Evolutionary conservation across 1,140 invertebrate genomes (phyloP).

Genomic region (Daktulosphaira vitifoliae): DNA sequence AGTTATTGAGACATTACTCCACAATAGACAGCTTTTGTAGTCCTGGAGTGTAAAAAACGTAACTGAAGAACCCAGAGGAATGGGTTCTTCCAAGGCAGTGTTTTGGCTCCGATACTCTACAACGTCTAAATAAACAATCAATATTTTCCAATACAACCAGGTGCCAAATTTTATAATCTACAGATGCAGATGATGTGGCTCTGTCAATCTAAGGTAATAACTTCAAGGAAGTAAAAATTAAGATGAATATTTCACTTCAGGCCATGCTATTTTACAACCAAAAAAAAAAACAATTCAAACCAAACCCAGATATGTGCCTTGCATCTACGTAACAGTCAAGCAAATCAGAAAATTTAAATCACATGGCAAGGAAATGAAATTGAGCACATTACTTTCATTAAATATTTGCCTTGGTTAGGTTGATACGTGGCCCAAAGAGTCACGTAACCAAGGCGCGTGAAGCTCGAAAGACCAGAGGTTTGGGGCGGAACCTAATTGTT

Average conservation of each 20-base stretch:
- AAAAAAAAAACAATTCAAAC: not conserved
- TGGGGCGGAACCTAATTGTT: too few species aligned
- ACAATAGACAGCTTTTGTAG: conserved; percentile 32
- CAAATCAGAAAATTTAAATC: conserved; percentile 19
- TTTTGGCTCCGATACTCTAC: not conserved
- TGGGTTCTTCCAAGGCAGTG: not conserved
- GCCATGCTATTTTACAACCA: not conserved
- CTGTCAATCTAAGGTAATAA: not conserved
- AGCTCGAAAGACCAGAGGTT: too few species aligned
- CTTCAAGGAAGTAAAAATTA: conserved; percentile 4
- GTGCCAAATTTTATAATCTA: not conserved
- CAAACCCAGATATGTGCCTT: conserved; percentile 5
- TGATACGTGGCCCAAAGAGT: too few species aligned
- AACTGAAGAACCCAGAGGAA: not conserved
- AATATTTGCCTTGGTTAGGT: too few species aligned
- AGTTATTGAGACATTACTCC: conserved; percentile 4
- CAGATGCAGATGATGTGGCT: not conserved
- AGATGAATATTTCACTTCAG: not conserved
- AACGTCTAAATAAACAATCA: too few species aligned
- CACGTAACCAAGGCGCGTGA: too few species aligned
- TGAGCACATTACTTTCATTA: not conserved
- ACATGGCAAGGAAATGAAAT: conserved; percentile 14
- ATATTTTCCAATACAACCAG: not conserved
- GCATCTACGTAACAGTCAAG: conserved; percentile 15
- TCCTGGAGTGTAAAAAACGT: not conserved